Evolutionary conservation across 2,797 vertebrate species (phyloP).

Genomic region (Micropoecilia bifurca): DNA sequence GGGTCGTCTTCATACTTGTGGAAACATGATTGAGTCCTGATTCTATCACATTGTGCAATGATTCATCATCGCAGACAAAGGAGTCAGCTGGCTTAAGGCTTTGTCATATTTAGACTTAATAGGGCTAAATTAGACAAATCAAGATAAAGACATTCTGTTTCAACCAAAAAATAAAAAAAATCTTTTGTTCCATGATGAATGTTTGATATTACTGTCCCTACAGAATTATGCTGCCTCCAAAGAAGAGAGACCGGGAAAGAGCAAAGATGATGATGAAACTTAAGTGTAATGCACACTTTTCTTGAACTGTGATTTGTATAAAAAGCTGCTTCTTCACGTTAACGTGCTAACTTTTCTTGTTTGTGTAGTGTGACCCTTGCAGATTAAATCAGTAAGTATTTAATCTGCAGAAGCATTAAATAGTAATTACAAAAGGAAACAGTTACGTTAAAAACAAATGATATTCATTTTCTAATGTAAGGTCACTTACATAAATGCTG

Average conservation of each 20-base stretch:
- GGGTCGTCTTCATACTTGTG: slow-evolving; percentile 1
- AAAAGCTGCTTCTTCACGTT: slow-evolving; percentile 49
- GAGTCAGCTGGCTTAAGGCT: slow-evolving; percentile 12
- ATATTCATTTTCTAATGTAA: background rate
- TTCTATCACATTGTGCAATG: slow-evolving; percentile 2
- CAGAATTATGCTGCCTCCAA: slow-evolving; percentile 16
- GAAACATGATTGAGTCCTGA: slow-evolving; percentile 11
- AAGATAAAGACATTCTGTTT: slow-evolving; percentile 7
- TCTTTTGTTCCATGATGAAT: slow-evolving; percentile 40
- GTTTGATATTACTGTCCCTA: slow-evolving; percentile 48
- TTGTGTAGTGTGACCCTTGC: slow-evolving; percentile 42
- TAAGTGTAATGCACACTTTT: slow-evolving; percentile 70
- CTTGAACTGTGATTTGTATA: slow-evolving; percentile 56
- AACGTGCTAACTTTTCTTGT: slow-evolving; percentile 47
- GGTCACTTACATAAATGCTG: background rate
- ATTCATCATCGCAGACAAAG: slow-evolving; percentile 11
- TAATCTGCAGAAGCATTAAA: background rate
- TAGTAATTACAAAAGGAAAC: background rate
- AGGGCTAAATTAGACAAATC: background rate
- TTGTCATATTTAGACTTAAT: slow-evolving; percentile 11
- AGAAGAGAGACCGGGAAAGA: slow-evolving; percentile 17
- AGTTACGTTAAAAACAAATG: slow-evolving; percentile 1
- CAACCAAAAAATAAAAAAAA: slow-evolving; percentile 8
- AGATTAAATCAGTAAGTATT: slow-evolving; percentile 28
- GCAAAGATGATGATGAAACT: slow-evolving; percentile 77